Evolutionary conservation across 2,888 invertebrate species (phyloP), one percentile per base, ranked within the genome.

Genomic region (Eupsilia transversa): DNA sequence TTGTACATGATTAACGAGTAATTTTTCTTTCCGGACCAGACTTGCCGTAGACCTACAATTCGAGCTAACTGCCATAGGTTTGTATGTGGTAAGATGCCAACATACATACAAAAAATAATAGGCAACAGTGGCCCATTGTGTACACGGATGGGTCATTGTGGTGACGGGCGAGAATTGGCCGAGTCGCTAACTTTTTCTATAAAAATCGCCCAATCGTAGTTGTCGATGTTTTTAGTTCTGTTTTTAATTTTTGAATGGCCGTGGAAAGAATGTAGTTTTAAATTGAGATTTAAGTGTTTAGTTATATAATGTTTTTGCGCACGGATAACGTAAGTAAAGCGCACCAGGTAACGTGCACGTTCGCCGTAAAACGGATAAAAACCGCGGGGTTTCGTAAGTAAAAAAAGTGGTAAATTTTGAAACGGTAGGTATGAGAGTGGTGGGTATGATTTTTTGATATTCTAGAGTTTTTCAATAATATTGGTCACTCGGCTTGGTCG

Each of bases 1-100:
- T 68, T 86, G 83, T 86, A 87, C 86, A 87, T 88, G 89, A 94
- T 95, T 95, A 95, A 95, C 91, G 85, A 92, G 91, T 91, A 90
- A 89, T 94, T 96, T 95, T 94, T 94, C 92, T 95, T 93, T 92
- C 89, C 92, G 93, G 92, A 93, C 94, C 94, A 94, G 94, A 94
- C 92, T 92, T 90, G 96, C 95, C 94, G 89, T 92, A 91, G 93
- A 93, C 93, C 92, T 87, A 91, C 90, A 89, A 90, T 90, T 89
- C 91, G 86, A 90, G 88, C 80, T 86, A 78, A 73, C 87, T 69
- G 49, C 85, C 87, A 94, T 96, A 96, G 96, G 96, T 96, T 96
- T 96, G 96, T 96, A 96, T 96, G 96, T 96, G 96, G 96, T 96
- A 96, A 96, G 96, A 95, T 90, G 90, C 96, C 96, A 95, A 94